Evolutionary conservation across 2,113 vertebrate species (phyloP).

Genomic region (Corythoichthys haematopterus): DNA sequence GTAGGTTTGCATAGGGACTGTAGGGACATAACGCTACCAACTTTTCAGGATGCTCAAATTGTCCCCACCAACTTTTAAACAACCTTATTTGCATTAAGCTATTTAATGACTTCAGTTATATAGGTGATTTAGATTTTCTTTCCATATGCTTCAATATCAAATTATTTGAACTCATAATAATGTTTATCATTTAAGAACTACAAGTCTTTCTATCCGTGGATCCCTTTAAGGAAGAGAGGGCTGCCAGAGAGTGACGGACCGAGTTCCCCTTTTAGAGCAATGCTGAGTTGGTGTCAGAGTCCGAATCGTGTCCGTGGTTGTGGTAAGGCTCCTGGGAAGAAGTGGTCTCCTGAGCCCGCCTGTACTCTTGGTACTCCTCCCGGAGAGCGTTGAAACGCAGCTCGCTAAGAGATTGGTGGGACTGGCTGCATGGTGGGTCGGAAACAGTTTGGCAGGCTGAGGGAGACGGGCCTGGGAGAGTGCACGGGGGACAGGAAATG

Average conservation of each 20-base stretch:
- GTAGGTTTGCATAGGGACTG: too few relatives aligned
- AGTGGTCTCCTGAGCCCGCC: conserved; percentile 56
- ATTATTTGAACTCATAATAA: too few relatives aligned
- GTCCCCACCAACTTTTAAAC: too few relatives aligned
- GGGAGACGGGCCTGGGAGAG: conserved; percentile 55
- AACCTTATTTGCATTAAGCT: too few relatives aligned
- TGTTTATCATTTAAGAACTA: too few relatives aligned
- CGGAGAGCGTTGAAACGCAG: conserved; percentile 74
- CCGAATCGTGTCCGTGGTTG: conserved; percentile 51
- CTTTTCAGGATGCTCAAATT: too few relatives aligned
- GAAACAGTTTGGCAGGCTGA: conserved; percentile 53
- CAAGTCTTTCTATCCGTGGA: too few relatives aligned
- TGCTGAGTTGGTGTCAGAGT: conserved; percentile 68
- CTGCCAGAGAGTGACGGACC: conserved; percentile 54
- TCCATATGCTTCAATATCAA: too few relatives aligned
- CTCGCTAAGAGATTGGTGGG: conserved; percentile 67
- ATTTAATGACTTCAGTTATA: too few relatives aligned
- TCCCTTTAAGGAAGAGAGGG: conserved; percentile 17
- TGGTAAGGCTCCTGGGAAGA: conserved; percentile 46
- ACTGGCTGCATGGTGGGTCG: conserved; percentile 46
- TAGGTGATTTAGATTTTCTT: too few relatives aligned
- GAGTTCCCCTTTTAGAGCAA: conserved; percentile 63
- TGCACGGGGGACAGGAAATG: conserved; percentile 50
- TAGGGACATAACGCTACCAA: too few relatives aligned
- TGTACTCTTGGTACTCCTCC: conserved; percentile 73